Base-by-base conservation (phyloP, 2,888 invertebrate species). In the Andrena flavipes region DNA sequence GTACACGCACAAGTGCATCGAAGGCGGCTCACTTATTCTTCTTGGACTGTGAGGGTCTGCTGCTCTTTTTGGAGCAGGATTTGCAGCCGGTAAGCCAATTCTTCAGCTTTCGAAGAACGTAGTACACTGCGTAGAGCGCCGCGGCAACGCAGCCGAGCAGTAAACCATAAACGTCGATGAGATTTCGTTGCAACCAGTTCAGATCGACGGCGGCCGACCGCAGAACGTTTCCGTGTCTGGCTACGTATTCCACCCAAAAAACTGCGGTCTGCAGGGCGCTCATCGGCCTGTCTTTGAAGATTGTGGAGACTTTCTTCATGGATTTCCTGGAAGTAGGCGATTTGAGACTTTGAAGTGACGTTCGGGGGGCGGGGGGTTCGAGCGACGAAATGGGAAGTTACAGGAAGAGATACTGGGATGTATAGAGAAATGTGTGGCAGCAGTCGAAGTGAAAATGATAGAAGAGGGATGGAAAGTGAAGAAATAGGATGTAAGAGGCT, bases 101-200 rank as follows among this genome's bases (percentile, higher is more conserved):
- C 33, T 49, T 84, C 33, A 86, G 8, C 20, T 63, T 82, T 23
- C 67, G 23, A 0, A 81, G 2, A 0, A 81, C 0, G 7, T 62
- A 33, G 2, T 70, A 20, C 0, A 16, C 2, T 2, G 77, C 0
- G 42, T 48, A 72, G 1, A 87, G 26, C 3, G 62, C 51, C 1
- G 29, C 0, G 5, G 35, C 0, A 3, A 79, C 2, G 26, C 80
- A 35, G 1, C 87, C 23, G 0, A 94, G 20, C 1, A 94, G 88
- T 84, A 95, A 94, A 5, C 91, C 94, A 54, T 95, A 92, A 42
- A 96, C 94, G 90, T 96, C 96, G 3, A 95, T 78, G 49, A 95
- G 87, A 29, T 93, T 80, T 80, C 93, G 93, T 85, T 94, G 94
- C 88, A 94, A 93, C 84, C 94, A 93, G 3, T 92, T 72, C 4